phyloP scores from a whole-genome alignment of 2,888 invertebrate species.

The Polyploca ridens region DNA sequence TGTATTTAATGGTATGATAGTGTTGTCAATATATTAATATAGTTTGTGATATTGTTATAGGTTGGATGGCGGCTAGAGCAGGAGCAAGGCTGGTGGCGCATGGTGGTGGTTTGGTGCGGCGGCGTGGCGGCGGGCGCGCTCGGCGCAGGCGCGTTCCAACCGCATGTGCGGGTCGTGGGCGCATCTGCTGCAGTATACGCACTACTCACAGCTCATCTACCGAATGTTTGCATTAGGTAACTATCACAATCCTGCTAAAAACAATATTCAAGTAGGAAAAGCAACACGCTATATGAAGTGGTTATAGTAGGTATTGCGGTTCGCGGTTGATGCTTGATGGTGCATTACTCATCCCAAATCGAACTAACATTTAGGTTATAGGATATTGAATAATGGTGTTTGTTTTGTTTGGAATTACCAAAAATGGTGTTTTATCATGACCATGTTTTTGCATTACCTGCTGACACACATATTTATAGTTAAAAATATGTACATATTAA shows the following conservation, averaged over 20 bases:
- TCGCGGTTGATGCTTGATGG: not conserved
- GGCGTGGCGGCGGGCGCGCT: slow-evolving; percentile 91
- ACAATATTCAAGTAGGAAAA: not conserved
- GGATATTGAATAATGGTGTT: not conserved
- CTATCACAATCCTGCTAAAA: not conserved
- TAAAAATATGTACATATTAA: not conserved
- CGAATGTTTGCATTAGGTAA: slow-evolving; percentile 89
- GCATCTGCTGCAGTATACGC: slow-evolving; percentile 97
- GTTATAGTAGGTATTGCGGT: not conserved
- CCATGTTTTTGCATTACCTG: not conserved
- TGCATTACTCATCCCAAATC: not conserved
- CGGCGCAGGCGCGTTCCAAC: slow-evolving; percentile 90
- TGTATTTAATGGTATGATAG: no score
- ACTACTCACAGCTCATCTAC: slow-evolving; percentile 92
- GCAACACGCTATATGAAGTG: not conserved
- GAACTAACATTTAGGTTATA: not conserved
- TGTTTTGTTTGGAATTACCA: not conserved
- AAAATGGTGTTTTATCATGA: not conserved
- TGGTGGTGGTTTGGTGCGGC: slow-evolving; percentile 88
- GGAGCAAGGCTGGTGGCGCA: slow-evolving; percentile 90
- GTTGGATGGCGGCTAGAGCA: slow-evolving; percentile 85
- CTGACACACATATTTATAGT: not conserved
- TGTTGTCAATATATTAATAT: no score
- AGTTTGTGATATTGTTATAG: slow-evolving; percentile 34
- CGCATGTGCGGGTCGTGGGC: slow-evolving; percentile 91